These are phyloP conservation scores for Nemapogon koenigi DNA, from an alignment of 2,888 invertebrate species.

Conservation along the genomic window DNA sequence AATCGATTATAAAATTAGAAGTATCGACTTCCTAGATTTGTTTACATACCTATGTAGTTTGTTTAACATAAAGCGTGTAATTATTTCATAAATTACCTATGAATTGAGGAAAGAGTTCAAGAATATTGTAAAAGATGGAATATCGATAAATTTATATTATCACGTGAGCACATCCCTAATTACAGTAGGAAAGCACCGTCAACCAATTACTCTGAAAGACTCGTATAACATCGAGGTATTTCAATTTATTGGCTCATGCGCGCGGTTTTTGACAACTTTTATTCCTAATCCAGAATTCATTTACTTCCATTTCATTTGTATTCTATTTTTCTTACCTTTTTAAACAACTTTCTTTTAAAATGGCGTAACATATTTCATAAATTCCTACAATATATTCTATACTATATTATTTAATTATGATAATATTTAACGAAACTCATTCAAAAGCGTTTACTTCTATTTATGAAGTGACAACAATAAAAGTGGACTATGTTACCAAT, in stretches of 20 bases:
- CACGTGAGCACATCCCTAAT: constrained; percentile 28
- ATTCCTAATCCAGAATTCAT: constrained; percentile 30
- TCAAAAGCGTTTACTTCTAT: neutral
- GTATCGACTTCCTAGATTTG: too few species aligned
- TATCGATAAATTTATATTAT: constrained; percentile 2
- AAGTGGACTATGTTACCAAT: too few species aligned
- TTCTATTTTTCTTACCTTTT: constrained; percentile 24
- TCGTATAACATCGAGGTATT: constrained; percentile 46
- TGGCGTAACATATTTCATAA: neutral
- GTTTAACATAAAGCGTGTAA: too few species aligned
- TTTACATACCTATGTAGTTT: too few species aligned
- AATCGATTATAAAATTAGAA: too few species aligned
- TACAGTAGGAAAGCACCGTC: constrained; percentile 34
- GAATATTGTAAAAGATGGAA: neutral
- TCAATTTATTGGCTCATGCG: constrained; percentile 60
- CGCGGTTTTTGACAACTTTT: constrained; percentile 52
- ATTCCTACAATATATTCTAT: neutral
- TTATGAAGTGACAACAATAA: neutral
- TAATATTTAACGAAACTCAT: too few species aligned
- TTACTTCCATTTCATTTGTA: constrained; percentile 47
- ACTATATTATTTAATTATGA: too few species aligned
- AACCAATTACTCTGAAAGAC: constrained; percentile 58
- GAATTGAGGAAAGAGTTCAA: neutral
- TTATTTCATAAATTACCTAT: neutral
- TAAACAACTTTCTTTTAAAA: neutral